phyloP scores from a whole-genome alignment of 2,888 invertebrate species.

The Thecophora atra region DNA sequence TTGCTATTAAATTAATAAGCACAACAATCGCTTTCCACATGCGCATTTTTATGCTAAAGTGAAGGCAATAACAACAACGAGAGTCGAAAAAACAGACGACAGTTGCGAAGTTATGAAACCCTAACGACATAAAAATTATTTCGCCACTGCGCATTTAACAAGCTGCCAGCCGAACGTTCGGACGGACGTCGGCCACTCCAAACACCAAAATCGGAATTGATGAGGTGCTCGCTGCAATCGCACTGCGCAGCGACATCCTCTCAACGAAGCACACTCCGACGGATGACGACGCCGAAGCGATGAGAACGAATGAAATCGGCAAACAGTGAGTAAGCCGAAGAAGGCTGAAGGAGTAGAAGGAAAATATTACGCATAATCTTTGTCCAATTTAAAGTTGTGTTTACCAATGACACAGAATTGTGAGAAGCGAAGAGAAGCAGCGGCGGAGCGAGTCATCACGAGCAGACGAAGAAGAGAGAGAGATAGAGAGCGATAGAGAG shows the following conservation, averaged over 20 bases:
- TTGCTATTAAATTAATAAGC: conserved; percentile 32
- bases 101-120: conserved; percentile 33
- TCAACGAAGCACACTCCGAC: conserved; percentile 20
- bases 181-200: not conserved
- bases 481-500: not conserved
- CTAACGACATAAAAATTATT: conserved; percentile 36
- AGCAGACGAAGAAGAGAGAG: not conserved
- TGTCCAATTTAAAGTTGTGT: conserved; percentile 48
- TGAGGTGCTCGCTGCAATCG: conserved; percentile 33
- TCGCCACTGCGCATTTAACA: conserved; percentile 30
- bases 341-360: not conserved
- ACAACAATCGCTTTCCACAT: conserved; percentile 10
- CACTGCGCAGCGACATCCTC: conserved; percentile 17
- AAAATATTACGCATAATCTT: conserved; percentile 32
- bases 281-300: not conserved
- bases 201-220: conserved; percentile 35
- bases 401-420: conserved; percentile 35
- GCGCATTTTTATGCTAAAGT: not conserved
- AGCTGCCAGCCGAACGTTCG: not conserved
- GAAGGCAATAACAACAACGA: conserved; percentile 2
- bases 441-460: not conserved
- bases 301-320: not conserved
- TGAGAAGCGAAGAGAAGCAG: not conserved
- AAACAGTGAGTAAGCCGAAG: not conserved
- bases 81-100: not conserved